Percentiles rank a stretch among this genome's conserved stretches.
Conservation (phyloP, 2,888 invertebrate species). For the Morpho helenor region DNA sequence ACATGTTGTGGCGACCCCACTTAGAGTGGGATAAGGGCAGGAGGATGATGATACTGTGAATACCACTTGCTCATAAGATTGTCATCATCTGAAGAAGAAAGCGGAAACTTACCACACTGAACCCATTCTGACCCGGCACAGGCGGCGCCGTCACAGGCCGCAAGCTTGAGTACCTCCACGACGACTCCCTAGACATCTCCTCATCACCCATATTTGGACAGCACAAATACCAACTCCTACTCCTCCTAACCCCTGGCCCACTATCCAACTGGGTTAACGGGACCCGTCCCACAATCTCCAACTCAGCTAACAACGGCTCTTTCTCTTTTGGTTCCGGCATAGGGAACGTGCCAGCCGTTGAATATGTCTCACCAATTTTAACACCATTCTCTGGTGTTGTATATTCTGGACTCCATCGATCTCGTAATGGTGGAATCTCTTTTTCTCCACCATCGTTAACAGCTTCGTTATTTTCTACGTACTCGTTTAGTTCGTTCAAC, state of each 20-base stretch:
- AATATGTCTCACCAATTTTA: slow-evolving; percentile 60
- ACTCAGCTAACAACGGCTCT: slow-evolving; percentile 61
- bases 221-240: slow-evolving; percentile 81
- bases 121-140: slow-evolving; percentile 49
- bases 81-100: too few relatives aligned
- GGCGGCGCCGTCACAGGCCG: slow-evolving; percentile 65
- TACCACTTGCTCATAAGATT: too few relatives aligned
- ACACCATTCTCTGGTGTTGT: slow-evolving; percentile 51
- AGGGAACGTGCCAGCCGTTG: slow-evolving; percentile 70
- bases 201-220: slow-evolving; percentile 69
- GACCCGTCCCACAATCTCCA: slow-evolving; percentile 60
- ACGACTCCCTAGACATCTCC: slow-evolving; percentile 61
- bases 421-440: slow-evolving; percentile 58
- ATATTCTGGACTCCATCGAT: slow-evolving; percentile 56
- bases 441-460: slow-evolving; percentile 53
- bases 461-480: slow-evolving; percentile 54
- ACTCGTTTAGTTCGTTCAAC: slow-evolving; percentile 71
- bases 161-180: slow-evolving; percentile 67
- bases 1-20: too few relatives aligned
- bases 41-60: too few relatives aligned
- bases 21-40: too few relatives aligned
- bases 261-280: slow-evolving; percentile 60
- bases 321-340: slow-evolving; percentile 72
- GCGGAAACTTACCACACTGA: slow-evolving; percentile 38
- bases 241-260: slow-evolving; percentile 66